Evolutionary conservation across 2,113 vertebrate genomes (phyloP).

Genomic region (Columba livia): DNA sequence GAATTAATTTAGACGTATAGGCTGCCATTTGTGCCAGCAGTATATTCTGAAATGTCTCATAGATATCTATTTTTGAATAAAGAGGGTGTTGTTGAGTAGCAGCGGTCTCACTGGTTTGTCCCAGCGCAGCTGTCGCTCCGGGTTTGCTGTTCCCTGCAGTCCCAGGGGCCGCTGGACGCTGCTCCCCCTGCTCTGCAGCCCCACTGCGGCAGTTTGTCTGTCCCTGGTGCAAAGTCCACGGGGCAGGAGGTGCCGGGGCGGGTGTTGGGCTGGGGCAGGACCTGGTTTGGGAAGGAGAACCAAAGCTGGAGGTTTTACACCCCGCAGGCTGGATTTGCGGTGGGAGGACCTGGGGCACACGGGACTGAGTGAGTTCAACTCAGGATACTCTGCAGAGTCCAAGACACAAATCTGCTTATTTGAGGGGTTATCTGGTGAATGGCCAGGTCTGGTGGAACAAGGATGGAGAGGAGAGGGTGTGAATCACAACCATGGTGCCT

Average conservation of each 20-base stretch:
- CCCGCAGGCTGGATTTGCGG: too few relatives aligned
- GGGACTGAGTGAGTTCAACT: too few relatives aligned
- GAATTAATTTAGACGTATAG: slow-evolving; percentile 80
- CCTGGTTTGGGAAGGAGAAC: too few relatives aligned
- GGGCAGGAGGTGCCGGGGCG: too few relatives aligned
- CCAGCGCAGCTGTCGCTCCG: background rate
- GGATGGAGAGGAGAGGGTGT: background rate
- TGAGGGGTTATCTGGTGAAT: background rate
- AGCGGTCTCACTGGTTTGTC: background rate
- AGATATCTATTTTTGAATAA: slow-evolving; percentile 88
- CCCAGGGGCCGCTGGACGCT: too few relatives aligned
- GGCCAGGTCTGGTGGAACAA: background rate
- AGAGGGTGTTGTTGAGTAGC: slow-evolving; percentile 76
- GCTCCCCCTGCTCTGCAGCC: too few relatives aligned
- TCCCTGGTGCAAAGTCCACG: too few relatives aligned
- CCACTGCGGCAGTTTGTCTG: too few relatives aligned
- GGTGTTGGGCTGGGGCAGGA: too few relatives aligned
- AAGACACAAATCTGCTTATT: background rate
- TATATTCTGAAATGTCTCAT: slow-evolving; percentile 85
- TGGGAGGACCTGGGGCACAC: too few relatives aligned
- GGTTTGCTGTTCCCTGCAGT: too few relatives aligned
- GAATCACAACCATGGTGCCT: background rate
- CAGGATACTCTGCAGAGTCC: background rate
- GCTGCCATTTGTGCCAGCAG: slow-evolving; percentile 74
- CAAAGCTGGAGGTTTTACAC: too few relatives aligned